A percentile compares a stretch with the other conserved stretches of the same genome.
These are phyloP conservation scores for Platycheirus albimanus DNA, from an alignment of 2,888 invertebrate genomes.

Conservation along the genomic window DNA sequence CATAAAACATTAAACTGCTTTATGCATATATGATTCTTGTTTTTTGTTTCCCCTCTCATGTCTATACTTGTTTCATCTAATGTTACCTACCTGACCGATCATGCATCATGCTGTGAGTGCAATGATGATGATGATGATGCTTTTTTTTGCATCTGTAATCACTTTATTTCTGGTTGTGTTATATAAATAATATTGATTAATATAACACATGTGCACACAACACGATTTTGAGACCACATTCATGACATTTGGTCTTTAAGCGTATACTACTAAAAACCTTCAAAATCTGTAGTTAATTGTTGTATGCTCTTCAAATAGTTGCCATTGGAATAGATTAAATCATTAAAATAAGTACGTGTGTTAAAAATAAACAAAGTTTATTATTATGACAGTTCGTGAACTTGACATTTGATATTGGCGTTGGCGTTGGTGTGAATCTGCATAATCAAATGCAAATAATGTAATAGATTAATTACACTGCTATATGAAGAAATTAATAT, in stretches of 20 bases:
- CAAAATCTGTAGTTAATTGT: constrained; percentile 11
- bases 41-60: constrained; percentile 4
- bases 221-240: constrained; percentile 7
- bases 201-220: constrained; percentile 12
- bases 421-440: not conserved
- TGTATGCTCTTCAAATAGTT: not conserved
- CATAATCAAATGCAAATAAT: not conserved
- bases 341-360: not conserved
- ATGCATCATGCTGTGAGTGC: constrained; percentile 20
- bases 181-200: constrained; percentile 21
- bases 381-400: constrained; percentile 50
- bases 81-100: not conserved
- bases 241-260: constrained; percentile 39
- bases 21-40: constrained; percentile 7
- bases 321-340: not conserved
- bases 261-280: not conserved
- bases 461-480: not conserved
- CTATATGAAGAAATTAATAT: not conserved
- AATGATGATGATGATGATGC: constrained; percentile 13
- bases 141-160: constrained; percentile 24
- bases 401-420: constrained; percentile 49
- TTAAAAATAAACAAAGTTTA: constrained; percentile 1
- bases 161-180: constrained; percentile 25
- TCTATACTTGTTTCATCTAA: constrained; percentile 5
- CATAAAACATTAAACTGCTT: not conserved